A percentile compares a stretch with the other conserved stretches of the same genome.
phyloP scores from a whole-genome alignment of 2,113 vertebrate genomes.

The Opisthocomus hoazin region DNA sequence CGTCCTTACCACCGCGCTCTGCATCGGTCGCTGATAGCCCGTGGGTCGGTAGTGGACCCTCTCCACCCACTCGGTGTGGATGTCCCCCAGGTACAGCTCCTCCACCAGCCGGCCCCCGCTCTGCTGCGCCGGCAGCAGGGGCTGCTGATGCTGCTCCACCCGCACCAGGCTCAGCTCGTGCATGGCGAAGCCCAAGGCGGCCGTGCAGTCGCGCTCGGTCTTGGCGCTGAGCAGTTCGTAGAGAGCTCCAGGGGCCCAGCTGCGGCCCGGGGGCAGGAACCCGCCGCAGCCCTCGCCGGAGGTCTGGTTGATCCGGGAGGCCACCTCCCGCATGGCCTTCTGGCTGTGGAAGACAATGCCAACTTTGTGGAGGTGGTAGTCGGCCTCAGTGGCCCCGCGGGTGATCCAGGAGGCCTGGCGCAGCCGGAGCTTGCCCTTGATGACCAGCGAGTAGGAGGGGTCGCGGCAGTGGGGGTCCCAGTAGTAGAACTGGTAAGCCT shows the following conservation, averaged over 20 bases:
- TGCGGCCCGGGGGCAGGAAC: conserved; percentile 29
- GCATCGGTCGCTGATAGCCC: conserved; percentile 85
- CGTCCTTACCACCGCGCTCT: conserved; percentile 82
- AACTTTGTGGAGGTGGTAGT: conserved; percentile 86
- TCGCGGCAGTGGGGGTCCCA: conserved; percentile 76
- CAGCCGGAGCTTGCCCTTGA: conserved; percentile 84
- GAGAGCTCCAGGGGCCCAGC: conserved; percentile 69
- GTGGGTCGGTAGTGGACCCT: conserved; percentile 82
- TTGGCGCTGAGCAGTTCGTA: conserved; percentile 81
- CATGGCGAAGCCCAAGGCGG: conserved; percentile 83
- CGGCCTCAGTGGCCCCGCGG: conserved; percentile 80
- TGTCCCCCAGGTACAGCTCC: conserved; percentile 86
- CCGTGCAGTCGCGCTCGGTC: conserved; percentile 70
- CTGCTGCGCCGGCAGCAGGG: conserved; percentile 6
- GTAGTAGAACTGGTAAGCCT: conserved; percentile 88
- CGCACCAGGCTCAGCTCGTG: conserved; percentile 84
- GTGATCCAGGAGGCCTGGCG: conserved; percentile 90
- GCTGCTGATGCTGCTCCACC: conserved; percentile 75
- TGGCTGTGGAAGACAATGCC: conserved; percentile 83
- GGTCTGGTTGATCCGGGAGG: conserved; percentile 62
- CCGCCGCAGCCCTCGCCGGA: conserved; percentile 46
- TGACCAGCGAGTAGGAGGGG: conserved; percentile 83
- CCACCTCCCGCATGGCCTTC: conserved; percentile 67
- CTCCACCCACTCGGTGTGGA: conserved; percentile 82
- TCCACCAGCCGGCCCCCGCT: conserved; percentile 69